Base-by-base conservation (phyloP, 2,888 invertebrate genomes). In the Liodrosophila aerea region DNA sequence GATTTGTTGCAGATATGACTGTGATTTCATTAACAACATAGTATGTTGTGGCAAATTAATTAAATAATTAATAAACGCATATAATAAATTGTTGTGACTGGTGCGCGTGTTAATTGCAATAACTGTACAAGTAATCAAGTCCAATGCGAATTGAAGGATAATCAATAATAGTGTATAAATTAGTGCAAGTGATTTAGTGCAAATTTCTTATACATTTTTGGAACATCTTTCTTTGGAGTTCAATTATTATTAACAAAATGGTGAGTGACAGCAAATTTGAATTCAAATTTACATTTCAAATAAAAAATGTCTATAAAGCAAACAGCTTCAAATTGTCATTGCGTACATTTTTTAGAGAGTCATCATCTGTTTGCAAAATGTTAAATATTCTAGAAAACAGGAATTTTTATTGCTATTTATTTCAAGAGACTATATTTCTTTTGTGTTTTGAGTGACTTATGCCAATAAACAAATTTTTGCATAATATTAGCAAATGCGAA, bases 161-260 rank as follows among this genome's bases (percentile, higher is more conserved):
- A 66, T 22, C 5, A 5, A 4, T 56, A 53, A 61, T 29, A 54
- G 67, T 68, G 66, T 44, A 29, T 18, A 1, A 27, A 51, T 22
- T 15, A 43, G 39, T 33, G 30, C 67, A 59, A 61, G 60, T 70
- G 62, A 54, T 47, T 29, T 36, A 61, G 78, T 75, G 77, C n/a
- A 61, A 30, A 37, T 30, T 36, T 30, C 22, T n/a, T 22, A 5
- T 5, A 22, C 22, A 22, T 2, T 5, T 22, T 22, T 22, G 22
- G 22, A 22, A 5, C 22, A 54, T 13, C 37, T n/a, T 11, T 44
- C n/a, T n/a, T n/a, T n/a, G n/a, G n/a, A n/a, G n/a, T n/a, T n/a
- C n/a, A n/a, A n/a, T n/a, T n/a, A n/a, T n/a, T n/a, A n/a, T n/a
- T n/a, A n/a, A 15, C 7, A 67, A 73, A 64, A 75, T 75, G 82